Base-by-base conservation (phyloP, 1,140 invertebrate genomes). In the Bombus haemorrhoidalis region DNA sequence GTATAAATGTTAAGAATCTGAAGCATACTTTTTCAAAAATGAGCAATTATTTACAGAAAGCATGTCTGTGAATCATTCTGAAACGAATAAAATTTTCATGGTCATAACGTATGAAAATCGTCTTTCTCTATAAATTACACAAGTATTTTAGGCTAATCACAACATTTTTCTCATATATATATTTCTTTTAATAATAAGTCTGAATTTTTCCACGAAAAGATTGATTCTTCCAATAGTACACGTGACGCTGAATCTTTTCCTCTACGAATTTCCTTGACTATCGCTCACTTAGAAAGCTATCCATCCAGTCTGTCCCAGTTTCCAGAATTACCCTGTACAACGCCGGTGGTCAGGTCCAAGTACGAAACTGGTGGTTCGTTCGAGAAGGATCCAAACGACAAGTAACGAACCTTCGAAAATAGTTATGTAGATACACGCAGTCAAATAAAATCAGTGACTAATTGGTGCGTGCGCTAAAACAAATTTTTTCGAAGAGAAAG, bases 401-500 rank as follows among this genome's bases (percentile, higher is more conserved):
- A 22, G 47, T 72, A 72, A 81, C 68, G n/a, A 62, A 53, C 53
- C 13, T 73, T 81, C 53, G n/a, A n/a, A 39, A 73, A 71, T 37
- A 62, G 43, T 80, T 53, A 53, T 5, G 18, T 53, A 39, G 69
- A 73, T 34, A 0, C 22, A n/a, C 6, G 69, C 39, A 12, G 37
- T 81, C 68, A 34, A 81, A 73, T 81, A 81, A 73, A 81, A 62
- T n/a, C 57, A n/a, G 6, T 73, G 80, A 81, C 69, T 34, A 81
- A 73, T 73, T 41, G 69, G 62, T 32, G 28, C 34, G 37, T n/a
- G 53, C 25, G 32, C 25, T 66, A 34, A 43, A 75, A 75, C n/a
- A 73, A 69, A 80, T 81, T 81, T 43, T 62, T 39, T 41, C 53
- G 8, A 62, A 34, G 79, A 81, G 79, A 81, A 81, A 72, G 79